Conservation (phyloP, 2,113 vertebrate species). For the Catharus minimus region DNA sequence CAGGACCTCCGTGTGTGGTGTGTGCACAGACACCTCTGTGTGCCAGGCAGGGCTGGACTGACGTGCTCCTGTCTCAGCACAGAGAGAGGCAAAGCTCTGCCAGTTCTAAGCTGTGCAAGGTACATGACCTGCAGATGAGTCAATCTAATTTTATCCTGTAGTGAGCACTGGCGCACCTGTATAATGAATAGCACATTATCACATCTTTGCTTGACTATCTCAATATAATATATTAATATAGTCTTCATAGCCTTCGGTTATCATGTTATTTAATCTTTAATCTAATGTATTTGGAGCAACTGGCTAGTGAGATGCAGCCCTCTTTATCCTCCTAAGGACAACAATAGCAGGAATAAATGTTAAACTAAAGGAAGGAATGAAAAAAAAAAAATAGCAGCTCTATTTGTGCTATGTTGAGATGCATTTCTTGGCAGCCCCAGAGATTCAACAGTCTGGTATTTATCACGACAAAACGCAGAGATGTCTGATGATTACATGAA, state of each 20-base stretch:
- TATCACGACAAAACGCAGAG: not conserved
- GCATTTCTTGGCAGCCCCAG: constrained; percentile 45
- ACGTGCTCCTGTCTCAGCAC: not conserved
- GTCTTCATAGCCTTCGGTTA: constrained; percentile 9
- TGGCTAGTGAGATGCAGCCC: not conserved
- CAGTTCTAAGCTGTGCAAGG: not conserved
- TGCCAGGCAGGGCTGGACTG: not conserved
- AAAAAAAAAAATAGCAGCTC: constrained; percentile 34
- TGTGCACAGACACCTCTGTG: not conserved
- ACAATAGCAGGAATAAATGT: constrained; percentile 41
- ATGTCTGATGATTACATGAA: constrained; percentile 46
- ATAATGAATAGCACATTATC: constrained; percentile 22
- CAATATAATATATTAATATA: constrained; percentile 5
- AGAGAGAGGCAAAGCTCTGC: not conserved
- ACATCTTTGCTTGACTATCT: constrained; percentile 3
- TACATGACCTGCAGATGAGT: constrained; percentile 11
- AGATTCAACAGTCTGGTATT: constrained; percentile 67
- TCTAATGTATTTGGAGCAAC: constrained; percentile 14
- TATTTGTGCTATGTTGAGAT: constrained; percentile 33
- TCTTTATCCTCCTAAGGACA: constrained; percentile 16
- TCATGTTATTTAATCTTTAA: constrained; percentile 25
- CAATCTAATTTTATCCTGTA: constrained; percentile 36
- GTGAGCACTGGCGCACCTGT: constrained; percentile 24
- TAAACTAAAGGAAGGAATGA: constrained; percentile 25
- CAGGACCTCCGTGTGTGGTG: not conserved